Conservation (phyloP, 2,888 invertebrate species). For the Mylabris sibirica region DNA sequence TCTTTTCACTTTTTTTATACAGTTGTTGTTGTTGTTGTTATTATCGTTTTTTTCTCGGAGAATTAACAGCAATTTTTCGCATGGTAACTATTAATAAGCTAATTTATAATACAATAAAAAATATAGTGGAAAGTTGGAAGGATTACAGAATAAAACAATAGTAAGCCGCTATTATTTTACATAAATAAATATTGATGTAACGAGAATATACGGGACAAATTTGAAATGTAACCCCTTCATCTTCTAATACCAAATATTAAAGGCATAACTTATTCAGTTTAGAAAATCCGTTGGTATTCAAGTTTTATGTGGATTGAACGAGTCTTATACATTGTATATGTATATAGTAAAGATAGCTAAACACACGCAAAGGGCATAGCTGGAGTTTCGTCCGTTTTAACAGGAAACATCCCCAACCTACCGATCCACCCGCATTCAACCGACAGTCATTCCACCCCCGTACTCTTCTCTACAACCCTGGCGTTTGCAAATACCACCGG, state of each 20-base stretch:
- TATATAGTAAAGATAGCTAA: conserved; percentile 17
- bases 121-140: conserved; percentile 22
- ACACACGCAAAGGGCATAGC: conserved; percentile 30
- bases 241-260: conserved; percentile 23
- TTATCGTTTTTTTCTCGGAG: not conserved
- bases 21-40: not conserved
- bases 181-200: conserved; percentile 35
- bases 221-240: conserved; percentile 21
- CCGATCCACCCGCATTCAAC: conserved; percentile 15
- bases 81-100: not conserved
- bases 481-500: conserved; percentile 39
- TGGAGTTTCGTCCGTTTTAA: conserved; percentile 35
- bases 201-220: conserved; percentile 3
- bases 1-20: not conserved
- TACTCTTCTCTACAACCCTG: conserved; percentile 16
- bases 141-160: conserved; percentile 21
- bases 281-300: conserved; percentile 27
- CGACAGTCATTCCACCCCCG: conserved; percentile 13
- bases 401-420: conserved; percentile 23
- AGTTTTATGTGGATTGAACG: conserved; percentile 31
- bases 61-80: conserved; percentile 1
- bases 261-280: conserved; percentile 26
- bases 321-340: conserved; percentile 21
- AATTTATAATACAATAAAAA: not conserved
- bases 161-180: conserved; percentile 25